These are phyloP conservation scores for Anneissia japonica DNA, from an alignment of 35 echinoderm and acorn worm species.

Conservation along the genomic window DNA sequence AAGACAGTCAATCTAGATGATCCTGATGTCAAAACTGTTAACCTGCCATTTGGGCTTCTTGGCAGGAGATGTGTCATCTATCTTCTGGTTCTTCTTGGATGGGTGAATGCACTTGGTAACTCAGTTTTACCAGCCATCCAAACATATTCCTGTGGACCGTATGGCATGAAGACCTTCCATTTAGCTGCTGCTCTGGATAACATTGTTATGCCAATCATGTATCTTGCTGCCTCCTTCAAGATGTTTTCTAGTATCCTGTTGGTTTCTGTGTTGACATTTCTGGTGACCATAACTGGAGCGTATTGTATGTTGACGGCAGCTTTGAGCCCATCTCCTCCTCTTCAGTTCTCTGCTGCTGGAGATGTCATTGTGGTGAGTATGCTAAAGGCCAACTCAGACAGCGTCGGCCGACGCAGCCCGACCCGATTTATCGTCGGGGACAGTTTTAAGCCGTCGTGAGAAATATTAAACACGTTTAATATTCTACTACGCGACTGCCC, in stretches of 20 bases:
- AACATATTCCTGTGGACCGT: conserved; percentile 21
- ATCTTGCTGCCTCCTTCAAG: not conserved
- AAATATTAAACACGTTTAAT: no score
- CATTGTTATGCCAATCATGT: conserved; percentile 6
- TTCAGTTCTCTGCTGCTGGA: conserved; percentile 1
- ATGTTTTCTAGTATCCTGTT: not conserved
- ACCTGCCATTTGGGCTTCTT: not conserved
- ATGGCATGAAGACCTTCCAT: conserved; percentile 16
- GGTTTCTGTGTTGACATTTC: not conserved
- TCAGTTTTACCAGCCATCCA: conserved; percentile 23
- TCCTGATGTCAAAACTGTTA: not conserved
- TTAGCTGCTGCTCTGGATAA: conserved; percentile 20
- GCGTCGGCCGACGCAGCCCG: no score
- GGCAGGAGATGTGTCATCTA: not conserved
- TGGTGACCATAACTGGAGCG: not conserved
- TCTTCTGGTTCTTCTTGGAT: conserved; percentile 10
- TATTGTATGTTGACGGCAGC: conserved; percentile 21
- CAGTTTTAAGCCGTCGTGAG: no score
- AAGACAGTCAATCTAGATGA: not conserved
- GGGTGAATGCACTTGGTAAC: conserved; percentile 3
- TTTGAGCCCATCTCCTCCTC: conserved; percentile 14
- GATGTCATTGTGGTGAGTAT: not conserved
- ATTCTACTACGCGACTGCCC: no score
- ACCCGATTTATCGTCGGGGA: no score
- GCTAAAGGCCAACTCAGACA: no score